Conservation (phyloP, 2,888 invertebrate genomes). For the Andrena marginata region DNA sequence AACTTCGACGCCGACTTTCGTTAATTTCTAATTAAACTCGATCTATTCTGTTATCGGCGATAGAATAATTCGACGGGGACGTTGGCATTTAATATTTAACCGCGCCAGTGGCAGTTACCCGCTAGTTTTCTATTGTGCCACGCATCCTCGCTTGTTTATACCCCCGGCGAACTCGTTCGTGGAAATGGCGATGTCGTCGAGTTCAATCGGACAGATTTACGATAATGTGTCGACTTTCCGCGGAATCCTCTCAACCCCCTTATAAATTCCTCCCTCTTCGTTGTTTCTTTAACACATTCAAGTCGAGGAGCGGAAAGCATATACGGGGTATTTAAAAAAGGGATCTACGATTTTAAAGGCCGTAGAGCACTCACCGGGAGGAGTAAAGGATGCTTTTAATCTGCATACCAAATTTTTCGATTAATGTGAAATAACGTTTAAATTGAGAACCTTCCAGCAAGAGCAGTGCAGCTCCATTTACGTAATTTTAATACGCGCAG, state of each 20-base stretch:
- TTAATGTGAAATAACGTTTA: no score
- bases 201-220: conserved; percentile 29
- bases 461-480: no score
- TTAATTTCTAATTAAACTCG: conserved; percentile 55
- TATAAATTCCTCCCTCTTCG: conserved; percentile 1
- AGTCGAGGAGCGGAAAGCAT: background rate
- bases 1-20: conserved; percentile 36
- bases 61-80: conserved; percentile 2
- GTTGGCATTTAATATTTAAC: conserved; percentile 9
- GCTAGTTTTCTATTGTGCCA: conserved; percentile 28
- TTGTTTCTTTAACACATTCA: background rate
- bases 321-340: no score
- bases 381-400: no score
- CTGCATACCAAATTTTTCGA: no score
- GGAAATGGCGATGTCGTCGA: conserved; percentile 11
- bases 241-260: conserved; percentile 13
- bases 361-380: no score
- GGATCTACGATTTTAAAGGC: no score
- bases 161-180: conserved; percentile 3
- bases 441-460: no score
- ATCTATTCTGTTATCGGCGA: background rate
- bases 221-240: conserved; percentile 32
- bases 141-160: conserved; percentile 30
- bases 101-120: background rate
- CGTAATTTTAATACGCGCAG: no score